Percentiles rank a stretch among this genome's conserved stretches.
Evolutionary conservation across 2,888 invertebrate species (phyloP).

Genomic region (Cosmia trapezina): DNA sequence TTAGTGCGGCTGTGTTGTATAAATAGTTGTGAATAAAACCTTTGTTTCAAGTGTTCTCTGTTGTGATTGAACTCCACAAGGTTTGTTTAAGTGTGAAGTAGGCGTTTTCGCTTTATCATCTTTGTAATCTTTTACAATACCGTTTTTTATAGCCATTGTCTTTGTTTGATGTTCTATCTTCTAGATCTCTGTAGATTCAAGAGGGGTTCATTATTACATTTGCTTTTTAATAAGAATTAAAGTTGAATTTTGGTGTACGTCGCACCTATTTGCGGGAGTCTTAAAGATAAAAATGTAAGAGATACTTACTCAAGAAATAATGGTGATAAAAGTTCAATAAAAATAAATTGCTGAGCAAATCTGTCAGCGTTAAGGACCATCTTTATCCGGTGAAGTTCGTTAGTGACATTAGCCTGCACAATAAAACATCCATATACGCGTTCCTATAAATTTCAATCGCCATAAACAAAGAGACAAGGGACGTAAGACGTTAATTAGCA

Average conservation of each 20-base stretch:
- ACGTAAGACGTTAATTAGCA: constrained; percentile 77
- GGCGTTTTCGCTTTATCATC: constrained; percentile 59
- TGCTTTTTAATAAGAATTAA: too few species aligned
- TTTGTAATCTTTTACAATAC: constrained; percentile 43
- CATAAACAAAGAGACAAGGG: constrained; percentile 64
- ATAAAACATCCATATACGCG: constrained; percentile 33
- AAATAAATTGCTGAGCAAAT: constrained; percentile 28
- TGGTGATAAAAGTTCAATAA: constrained; percentile 18
- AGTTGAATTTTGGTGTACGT: too few species aligned
- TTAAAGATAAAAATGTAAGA: not conserved
- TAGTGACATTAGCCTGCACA: constrained; percentile 24
- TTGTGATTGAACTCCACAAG: constrained; percentile 73
- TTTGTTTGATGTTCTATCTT: constrained; percentile 41
- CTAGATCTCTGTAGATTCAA: constrained; percentile 10
- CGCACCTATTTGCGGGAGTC: too few species aligned
- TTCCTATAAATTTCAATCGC: constrained; percentile 58
- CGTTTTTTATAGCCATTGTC: constrained; percentile 47
- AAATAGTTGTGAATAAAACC: constrained; percentile 71
- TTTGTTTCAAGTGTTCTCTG: constrained; percentile 73
- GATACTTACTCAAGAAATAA: constrained; percentile 15
- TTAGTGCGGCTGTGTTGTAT: constrained; percentile 41
- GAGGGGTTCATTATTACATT: not conserved
- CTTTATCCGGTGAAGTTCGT: constrained; percentile 25
- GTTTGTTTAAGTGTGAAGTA: constrained; percentile 71
- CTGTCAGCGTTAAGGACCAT: constrained; percentile 4